Base-by-base conservation (phyloP, 2,888 invertebrate genomes). In the Platycheirus albimanus region DNA sequence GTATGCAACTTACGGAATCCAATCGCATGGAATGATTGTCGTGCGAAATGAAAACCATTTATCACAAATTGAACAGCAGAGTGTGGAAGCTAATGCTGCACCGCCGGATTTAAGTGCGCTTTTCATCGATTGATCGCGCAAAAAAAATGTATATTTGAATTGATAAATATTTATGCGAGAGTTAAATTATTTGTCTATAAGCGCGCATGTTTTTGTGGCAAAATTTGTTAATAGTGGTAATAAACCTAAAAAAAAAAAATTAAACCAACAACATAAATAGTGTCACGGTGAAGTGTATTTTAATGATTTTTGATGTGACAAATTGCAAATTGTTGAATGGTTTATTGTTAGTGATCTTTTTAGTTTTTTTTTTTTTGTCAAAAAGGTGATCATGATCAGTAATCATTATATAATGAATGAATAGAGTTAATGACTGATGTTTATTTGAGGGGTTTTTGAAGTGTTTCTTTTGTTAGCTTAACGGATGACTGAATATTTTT, bases 1-100 rank as follows among this genome's bases (percentile, higher is more conserved):
- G 20, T 66, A 54, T 51, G 17, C 36, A 58, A 64, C 33, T 8
- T 47, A 24, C n/a, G 17, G 33, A 24, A 56, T 43, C 56, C 58
- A 49, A 41, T 58, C 24, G 63, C 19, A 38, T 70, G 70, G 41
- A 33, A 77, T 13, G 77, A 38, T 52, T 67, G 78, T 72, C 41
- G 58, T 64, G 64, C 66, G 61, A 47, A 75, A 51, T 51, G 69
- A 70, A 64, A 64, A 70, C 51, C 56, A 58, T 72, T 72, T 67
- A 72, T 63, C 72, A 67, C 61, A 79, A 74, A 33, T 67, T 67
- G 47, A 72, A 67, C 38, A 72, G 30, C 78, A 47, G 38, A 78
- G 45, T 43, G 61, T 79, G 20, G 38, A 63, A 36, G 61, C 64
- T 38, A 38, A 38, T 72, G 67, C 51, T 61, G 72, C 30, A 54